These are phyloP conservation scores for Calidris pygmaea DNA, from an alignment of 2,113 vertebrate species.

Conservation along the genomic window DNA sequence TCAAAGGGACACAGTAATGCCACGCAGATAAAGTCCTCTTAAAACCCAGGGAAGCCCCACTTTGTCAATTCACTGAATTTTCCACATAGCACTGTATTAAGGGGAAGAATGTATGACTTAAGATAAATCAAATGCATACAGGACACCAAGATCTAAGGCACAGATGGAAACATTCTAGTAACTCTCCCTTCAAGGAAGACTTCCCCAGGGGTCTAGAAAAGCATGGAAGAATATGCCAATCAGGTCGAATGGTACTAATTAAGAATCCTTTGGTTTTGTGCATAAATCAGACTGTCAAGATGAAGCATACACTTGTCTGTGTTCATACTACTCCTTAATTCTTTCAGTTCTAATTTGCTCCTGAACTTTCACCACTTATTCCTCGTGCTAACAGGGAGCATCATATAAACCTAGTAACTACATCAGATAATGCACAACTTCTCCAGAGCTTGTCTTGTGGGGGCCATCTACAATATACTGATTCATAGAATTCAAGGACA, in stretches of 20 bases:
- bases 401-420: background rate
- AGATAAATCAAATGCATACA: background rate
- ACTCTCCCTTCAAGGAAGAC: background rate
- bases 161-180: constrained; percentile 3
- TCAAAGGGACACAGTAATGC: background rate
- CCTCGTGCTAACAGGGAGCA: background rate
- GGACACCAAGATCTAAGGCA: constrained; percentile 4
- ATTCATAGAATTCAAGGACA: background rate
- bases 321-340: background rate
- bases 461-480: background rate
- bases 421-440: background rate
- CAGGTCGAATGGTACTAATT: background rate
- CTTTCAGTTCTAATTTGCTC: background rate
- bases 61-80: background rate
- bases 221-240: background rate
- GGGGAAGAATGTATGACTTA: background rate
- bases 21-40: background rate
- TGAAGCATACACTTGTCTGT: background rate
- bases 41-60: background rate
- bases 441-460: background rate
- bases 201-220: background rate
- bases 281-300: background rate
- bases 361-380: background rate
- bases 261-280: constrained; percentile 19
- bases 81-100: background rate